Evolutionary conservation across 2,113 vertebrate genomes (phyloP).

Genomic region (Hepsetus odoe): DNA sequence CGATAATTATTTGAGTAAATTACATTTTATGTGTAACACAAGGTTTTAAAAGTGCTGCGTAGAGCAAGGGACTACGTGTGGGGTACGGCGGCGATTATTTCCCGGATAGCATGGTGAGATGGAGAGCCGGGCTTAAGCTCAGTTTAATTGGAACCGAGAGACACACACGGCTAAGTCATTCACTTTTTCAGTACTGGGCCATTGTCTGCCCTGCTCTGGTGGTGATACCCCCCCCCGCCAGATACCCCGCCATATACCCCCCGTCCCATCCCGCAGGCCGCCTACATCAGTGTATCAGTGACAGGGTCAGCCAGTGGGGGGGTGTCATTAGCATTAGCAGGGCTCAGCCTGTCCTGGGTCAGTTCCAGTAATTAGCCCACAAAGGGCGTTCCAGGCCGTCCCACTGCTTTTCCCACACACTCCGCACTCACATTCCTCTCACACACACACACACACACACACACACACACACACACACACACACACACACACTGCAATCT

Average conservation of each 20-base stretch:
- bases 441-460: too few relatives aligned
- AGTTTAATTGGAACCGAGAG: constrained; percentile 16
- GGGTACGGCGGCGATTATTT: neutral
- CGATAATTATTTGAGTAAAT: too few relatives aligned
- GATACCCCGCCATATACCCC: neutral
- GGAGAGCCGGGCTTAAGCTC: constrained; percentile 1
- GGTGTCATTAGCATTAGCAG: constrained; percentile 77
- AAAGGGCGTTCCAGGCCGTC: constrained; percentile 72
- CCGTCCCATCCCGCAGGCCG: neutral
- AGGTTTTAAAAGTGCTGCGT: too few relatives aligned
- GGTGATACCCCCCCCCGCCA: neutral
- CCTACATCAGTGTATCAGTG: neutral
- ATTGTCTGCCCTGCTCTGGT: neutral
- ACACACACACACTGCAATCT: constrained; percentile 73
- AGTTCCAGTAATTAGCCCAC: constrained; percentile 74
- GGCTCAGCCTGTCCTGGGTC: constrained; percentile 71
- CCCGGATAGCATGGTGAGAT: neutral
- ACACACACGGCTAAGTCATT: neutral
- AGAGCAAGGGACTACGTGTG: neutral
- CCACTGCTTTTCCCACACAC: constrained; percentile 76
- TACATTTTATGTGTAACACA: too few relatives aligned
- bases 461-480: too few relatives aligned
- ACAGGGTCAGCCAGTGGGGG: neutral
- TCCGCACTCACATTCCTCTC: too few relatives aligned
- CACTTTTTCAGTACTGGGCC: neutral